Base-by-base conservation (phyloP, 1,140 invertebrate species). In the Cephus cinctus region DNA sequence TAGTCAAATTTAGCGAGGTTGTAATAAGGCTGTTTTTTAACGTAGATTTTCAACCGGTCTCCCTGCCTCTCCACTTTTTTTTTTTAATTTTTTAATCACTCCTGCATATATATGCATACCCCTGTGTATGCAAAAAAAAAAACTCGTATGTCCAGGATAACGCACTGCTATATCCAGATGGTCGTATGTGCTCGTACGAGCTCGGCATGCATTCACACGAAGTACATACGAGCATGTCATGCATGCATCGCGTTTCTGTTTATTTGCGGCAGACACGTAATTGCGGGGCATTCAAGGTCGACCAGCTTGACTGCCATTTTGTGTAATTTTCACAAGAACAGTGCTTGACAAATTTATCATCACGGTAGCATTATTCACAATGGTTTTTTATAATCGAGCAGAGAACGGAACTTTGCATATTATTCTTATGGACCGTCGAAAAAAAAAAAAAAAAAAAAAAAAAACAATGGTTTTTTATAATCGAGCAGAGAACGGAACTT, bases 191-290 rank as follows among this genome's bases (percentile, higher is more conserved):
- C 27, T 30, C 12, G 9, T 9, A 2, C 27, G 27, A 30, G 27
- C 9, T 12, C 9, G 31, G 32, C 22, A 19, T 15, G 36, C 15
- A n/a, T 47, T 44, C 30, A 23, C 47, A 34, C 27, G 20, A 47
- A 40, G 15, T 44, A 50, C 48, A n/a, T n/a, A n/a, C n/a, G n/a
- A n/a, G n/a, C 43, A 58, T 54, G 47, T 57, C 45, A 53, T 27
- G 43, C 39, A 21, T 59, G n/a, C n/a, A n/a, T n/a, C n/a, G n/a
- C 43, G 46, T 54, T 31, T 55, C 45, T 30, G 56, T 41, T 58
- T 54, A 51, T 59, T 55, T 43, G 48, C 42, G 34, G 48, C 31
- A 38, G 50, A 54, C 54, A 31, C 47, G 54, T 57, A 61, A 61
- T 60, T 57, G 47, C 51, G 25, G 27, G 36, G 44, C 30, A 40